These are phyloP conservation scores for Phoxinus phoxinus DNA, from an alignment of 2,113 vertebrate species.

Conservation along the genomic window DNA sequence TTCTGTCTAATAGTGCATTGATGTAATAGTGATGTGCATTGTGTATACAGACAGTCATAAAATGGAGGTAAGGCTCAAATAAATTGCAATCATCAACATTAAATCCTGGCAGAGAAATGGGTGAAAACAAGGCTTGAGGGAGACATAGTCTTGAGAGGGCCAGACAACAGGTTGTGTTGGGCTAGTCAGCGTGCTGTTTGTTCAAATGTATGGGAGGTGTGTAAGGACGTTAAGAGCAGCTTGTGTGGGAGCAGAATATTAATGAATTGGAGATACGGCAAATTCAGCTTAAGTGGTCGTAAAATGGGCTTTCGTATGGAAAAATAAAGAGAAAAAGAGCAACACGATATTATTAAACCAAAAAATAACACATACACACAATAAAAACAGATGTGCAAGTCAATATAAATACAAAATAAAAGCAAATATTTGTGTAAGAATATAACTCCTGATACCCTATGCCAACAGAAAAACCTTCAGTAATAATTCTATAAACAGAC, in stretches of 20 bases:
- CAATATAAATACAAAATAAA: neutral
- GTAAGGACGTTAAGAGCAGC: slow-evolving; percentile 9
- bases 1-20: slow-evolving; percentile 88
- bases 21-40: slow-evolving; percentile 90
- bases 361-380: neutral
- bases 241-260: slow-evolving; percentile 37
- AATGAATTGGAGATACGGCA: neutral
- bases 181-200: slow-evolving; percentile 42
- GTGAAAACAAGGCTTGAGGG: slow-evolving; percentile 48
- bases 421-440: neutral
- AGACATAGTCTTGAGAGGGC: slow-evolving; percentile 43
- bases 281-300: neutral
- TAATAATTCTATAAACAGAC: slow-evolving; percentile 53
- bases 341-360: neutral
- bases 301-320: neutral
- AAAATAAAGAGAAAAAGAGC: neutral
- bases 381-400: neutral
- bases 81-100: slow-evolving; percentile 93
- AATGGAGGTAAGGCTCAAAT: slow-evolving; percentile 90
- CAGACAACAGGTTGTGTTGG: slow-evolving; percentile 49
- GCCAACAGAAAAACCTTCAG: neutral
- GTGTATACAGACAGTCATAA: slow-evolving; percentile 92
- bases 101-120: slow-evolving; percentile 82
- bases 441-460: neutral
- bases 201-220: slow-evolving; percentile 21